A percentile compares a stretch with the other conserved stretches of the same genome.
Evolutionary conservation across 2,888 invertebrate genomes (phyloP).

Genomic region (Drosophila villosipedis): DNA sequence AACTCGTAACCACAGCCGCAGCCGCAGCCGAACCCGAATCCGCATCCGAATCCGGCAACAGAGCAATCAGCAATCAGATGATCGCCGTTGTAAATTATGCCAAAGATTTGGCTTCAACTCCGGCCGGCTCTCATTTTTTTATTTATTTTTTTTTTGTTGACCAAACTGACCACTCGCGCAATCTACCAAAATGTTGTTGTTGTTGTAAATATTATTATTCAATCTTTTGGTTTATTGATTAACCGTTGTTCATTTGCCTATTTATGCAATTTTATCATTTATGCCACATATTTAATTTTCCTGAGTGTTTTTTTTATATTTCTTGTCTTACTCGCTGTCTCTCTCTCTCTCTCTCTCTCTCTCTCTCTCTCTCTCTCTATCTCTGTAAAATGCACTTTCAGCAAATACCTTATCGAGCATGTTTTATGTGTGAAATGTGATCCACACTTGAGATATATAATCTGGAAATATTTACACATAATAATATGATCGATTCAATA

Average conservation of each 20-base stretch:
- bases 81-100: constrained; percentile 66
- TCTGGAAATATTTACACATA: neutral
- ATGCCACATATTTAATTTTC: constrained; percentile 34
- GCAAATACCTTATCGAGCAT: too few species aligned
- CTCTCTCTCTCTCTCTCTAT: neutral
- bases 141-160: constrained; percentile 21
- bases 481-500: neutral
- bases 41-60: constrained; percentile 51
- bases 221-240: constrained; percentile 76
- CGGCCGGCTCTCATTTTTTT: constrained; percentile 27
- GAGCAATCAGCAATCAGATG: constrained; percentile 38
- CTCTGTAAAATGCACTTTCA: neutral
- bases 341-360: too few species aligned
- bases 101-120: constrained; percentile 53
- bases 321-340: neutral
- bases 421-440: neutral
- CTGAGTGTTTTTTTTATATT: neutral
- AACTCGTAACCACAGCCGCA: neutral
- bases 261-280: constrained; percentile 75
- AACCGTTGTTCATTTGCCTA: constrained; percentile 79
- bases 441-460: neutral
- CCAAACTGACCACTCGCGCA: constrained; percentile 54
- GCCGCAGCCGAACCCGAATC: constrained; percentile 5
- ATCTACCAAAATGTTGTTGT: constrained; percentile 30
- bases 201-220: constrained; percentile 67